A percentile compares a stretch with the other conserved stretches of the same genome.
Evolutionary conservation across 2,113 vertebrate species (phyloP).

Genomic region (Gulo gulo): DNA sequence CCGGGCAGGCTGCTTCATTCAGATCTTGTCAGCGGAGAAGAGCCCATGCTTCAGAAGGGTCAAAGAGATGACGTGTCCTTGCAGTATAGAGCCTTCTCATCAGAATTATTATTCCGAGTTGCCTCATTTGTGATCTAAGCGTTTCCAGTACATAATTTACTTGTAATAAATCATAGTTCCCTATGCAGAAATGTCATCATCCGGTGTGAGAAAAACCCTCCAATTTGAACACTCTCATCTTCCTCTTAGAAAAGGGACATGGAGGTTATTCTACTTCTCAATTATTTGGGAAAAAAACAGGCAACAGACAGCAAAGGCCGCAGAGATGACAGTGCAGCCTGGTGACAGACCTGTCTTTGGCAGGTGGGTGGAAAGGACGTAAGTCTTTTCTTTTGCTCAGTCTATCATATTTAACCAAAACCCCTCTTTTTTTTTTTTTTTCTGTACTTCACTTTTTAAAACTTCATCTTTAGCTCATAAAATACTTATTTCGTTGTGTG

Average conservation of each 20-base stretch:
- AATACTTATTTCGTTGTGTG: neutral
- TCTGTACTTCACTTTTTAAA: neutral
- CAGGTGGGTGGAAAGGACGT: neutral
- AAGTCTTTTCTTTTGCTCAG: neutral
- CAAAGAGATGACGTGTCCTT: slow-evolving; percentile 39
- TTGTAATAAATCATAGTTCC: slow-evolving; percentile 12
- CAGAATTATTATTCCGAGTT: neutral
- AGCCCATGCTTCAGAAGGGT: neutral
- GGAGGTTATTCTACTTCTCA: neutral
- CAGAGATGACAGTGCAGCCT: neutral
- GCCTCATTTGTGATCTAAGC: neutral
- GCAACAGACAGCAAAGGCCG: neutral
- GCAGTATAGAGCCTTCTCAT: neutral
- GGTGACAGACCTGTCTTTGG: accelerated
- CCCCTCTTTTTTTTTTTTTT: neutral
- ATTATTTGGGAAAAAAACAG: neutral
- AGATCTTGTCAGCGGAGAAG: slow-evolving; percentile 26
- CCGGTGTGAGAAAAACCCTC: neutral
- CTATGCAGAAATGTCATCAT: neutral
- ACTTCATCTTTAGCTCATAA: neutral
- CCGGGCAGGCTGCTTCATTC: slow-evolving; percentile 48
- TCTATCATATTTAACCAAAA: neutral
- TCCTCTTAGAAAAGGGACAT: neutral
- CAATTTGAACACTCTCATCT: neutral
- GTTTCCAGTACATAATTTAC: neutral